Evolutionary conservation across 2,797 vertebrate species (phyloP), one percentile per base, ranked within the genome.

Genomic region (Rhodeus uyekii): DNA sequence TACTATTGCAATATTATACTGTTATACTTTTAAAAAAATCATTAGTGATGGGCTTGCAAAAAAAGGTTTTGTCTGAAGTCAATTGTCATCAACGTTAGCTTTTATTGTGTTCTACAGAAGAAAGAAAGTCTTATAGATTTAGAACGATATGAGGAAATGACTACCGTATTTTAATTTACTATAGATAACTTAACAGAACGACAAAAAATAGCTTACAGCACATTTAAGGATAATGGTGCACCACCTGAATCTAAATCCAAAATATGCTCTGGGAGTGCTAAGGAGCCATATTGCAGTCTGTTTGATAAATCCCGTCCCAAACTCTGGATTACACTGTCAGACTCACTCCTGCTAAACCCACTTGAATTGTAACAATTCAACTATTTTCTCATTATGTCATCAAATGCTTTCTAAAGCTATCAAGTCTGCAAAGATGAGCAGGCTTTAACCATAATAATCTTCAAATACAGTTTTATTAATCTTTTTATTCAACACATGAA

Each of bases 381-480:
- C 1, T 36, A 19, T 60, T 84, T 77, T 53, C 27, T 55, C 42
- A 24, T 58, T 44, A 58, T 60, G 44, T 72, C 53, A 53, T 58
- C 8, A 68, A 74, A 46, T 46, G 34, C 48, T 44, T 71, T 50
- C 48, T 29, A 29, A 38, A 42, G 27, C 42, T 44, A 34, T 67
- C 14, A 48, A 80, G 55, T 60, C 55, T 79, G 44, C 13, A 81
- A 48, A 74, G 53, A 76, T 24, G 19, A 72, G n/a, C 7, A 29
- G n/a, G n/a, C 19, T n/a, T 53, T 80, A 50, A 27, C 9, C n/a
- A 69, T 65, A 61, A 71, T 55, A 65, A 75, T 55, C 76, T 64
- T 69, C 27, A 82, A 80, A 81, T 60, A 8, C 38, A 77, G 36
- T 58, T 84, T 82, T 80, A 77, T 72, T 77, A 50, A 48, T 82